A percentile compares a stretch with the other conserved stretches of the same genome.
phyloP scores from a whole-genome alignment of 2,888 invertebrate genomes.

The Nasonia oneida region DNA sequence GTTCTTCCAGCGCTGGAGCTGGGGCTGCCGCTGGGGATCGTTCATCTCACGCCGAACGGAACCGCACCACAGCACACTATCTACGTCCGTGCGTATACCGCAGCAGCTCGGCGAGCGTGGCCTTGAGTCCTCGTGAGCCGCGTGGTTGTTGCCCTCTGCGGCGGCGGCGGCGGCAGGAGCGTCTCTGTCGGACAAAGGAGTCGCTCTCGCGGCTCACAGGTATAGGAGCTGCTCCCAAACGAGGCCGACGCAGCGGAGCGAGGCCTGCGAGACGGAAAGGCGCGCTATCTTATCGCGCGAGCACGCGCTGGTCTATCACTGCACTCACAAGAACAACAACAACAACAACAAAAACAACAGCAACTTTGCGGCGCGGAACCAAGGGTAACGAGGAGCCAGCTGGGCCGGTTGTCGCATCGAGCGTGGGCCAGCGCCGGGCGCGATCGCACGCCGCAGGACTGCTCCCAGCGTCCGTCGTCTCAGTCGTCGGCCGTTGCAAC shows the following conservation, averaged over 20 bases:
- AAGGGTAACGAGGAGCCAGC: slow-evolving; percentile 24
- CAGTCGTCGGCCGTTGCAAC: neutral
- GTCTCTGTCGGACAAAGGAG: neutral
- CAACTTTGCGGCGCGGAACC: neutral
- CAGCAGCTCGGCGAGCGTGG: slow-evolving; percentile 5
- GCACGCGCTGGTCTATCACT: neutral
- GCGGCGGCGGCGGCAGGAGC: neutral
- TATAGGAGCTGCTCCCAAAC: neutral
- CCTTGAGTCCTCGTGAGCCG: slow-evolving; percentile 17
- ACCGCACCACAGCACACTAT: neutral
- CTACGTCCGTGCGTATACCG: neutral
- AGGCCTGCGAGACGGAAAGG: neutral
- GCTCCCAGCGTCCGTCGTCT: neutral
- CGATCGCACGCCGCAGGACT: neutral
- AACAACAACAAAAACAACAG: neutral
- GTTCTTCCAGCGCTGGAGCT: slow-evolving; percentile 57
- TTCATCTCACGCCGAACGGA: neutral
- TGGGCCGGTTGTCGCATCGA: slow-evolving; percentile 19
- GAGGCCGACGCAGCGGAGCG: neutral
- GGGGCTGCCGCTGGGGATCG: neutral
- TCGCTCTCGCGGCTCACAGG: neutral
- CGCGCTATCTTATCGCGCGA: neutral
- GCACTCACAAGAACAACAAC: neutral
- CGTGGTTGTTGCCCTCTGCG: slow-evolving; percentile 3
- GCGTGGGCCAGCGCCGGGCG: neutral